Percentiles rank a stretch among this genome's conserved stretches.
Conservation (phyloP, 2,888 invertebrate genomes). For the Folsomia candida region DNA sequence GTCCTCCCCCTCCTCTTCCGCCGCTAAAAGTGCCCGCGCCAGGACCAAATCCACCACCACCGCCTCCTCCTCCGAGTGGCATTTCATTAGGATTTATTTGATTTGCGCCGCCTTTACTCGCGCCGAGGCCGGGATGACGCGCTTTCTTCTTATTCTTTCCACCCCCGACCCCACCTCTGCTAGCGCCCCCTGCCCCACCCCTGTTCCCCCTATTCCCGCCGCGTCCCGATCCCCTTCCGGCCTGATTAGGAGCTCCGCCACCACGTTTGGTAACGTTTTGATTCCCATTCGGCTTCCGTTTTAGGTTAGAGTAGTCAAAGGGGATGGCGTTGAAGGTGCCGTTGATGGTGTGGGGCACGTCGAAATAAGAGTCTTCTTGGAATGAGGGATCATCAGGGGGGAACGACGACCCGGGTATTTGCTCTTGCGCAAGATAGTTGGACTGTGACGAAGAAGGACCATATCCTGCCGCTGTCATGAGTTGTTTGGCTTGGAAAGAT, state of each 20-base stretch:
- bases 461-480: not conserved
- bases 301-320: conserved; percentile 22
- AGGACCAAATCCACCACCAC: not conserved
- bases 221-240: too few species aligned
- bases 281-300: not conserved
- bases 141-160: conserved; percentile 21
- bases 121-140: conserved; percentile 30
- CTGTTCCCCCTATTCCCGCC: too few species aligned
- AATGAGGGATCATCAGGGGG: not conserved
- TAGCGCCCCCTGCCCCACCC: too few species aligned
- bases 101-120: conserved; percentile 4
- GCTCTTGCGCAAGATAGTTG: conserved; percentile 4
- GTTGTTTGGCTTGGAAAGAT: not conserved
- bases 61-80: not conserved
- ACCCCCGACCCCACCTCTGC: conserved; percentile 25
- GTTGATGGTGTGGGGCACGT: not conserved
- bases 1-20: not conserved
- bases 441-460: not conserved
- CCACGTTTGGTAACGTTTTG: too few species aligned
- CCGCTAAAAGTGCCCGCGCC: not conserved
- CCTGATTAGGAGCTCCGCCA: too few species aligned
- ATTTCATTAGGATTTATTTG: not conserved
- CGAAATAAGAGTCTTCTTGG: not conserved
- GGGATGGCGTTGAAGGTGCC: conserved; percentile 25
- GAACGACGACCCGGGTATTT: not conserved